Conservation (phyloP, 2,113 vertebrate species). For the Otis tarda region DNA sequence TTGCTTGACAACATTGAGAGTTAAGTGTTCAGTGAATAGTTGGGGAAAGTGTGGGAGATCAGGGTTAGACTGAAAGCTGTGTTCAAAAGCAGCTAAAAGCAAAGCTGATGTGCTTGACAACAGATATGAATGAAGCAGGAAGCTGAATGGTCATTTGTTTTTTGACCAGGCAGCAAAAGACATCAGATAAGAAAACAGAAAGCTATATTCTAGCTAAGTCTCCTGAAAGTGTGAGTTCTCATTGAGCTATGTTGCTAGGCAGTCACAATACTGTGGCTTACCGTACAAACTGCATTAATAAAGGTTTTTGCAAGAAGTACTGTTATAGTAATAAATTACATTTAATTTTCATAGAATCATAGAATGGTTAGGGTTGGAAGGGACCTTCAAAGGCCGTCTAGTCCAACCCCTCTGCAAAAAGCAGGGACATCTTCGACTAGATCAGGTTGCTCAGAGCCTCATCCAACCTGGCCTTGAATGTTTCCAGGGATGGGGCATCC, state of each 20-base stretch:
- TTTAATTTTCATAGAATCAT: neutral
- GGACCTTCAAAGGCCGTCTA: no score
- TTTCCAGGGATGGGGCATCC: no score
- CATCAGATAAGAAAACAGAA: neutral
- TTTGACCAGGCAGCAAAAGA: neutral
- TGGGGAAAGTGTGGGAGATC: neutral
- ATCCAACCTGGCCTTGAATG: no score
- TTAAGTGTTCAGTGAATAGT: neutral
- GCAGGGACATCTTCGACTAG: no score
- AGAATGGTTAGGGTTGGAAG: no score
- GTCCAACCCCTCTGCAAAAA: no score
- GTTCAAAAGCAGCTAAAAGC: neutral
- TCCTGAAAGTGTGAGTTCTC: neutral
- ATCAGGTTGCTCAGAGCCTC: no score
- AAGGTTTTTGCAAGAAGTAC: neutral
- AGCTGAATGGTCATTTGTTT: neutral
- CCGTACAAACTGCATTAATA: neutral
- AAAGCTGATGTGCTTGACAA: neutral
- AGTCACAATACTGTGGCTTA: neutral
- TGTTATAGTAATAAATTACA: neutral
- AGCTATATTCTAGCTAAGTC: neutral
- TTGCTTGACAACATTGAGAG: neutral
- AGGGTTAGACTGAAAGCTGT: neutral
- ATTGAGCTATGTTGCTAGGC: rapidly evolving
- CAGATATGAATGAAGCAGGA: neutral